Percentiles rank a stretch among this genome's conserved stretches.
phyloP scores from a whole-genome alignment of 2,113 vertebrate species.

The Carassius carassius region DNA sequence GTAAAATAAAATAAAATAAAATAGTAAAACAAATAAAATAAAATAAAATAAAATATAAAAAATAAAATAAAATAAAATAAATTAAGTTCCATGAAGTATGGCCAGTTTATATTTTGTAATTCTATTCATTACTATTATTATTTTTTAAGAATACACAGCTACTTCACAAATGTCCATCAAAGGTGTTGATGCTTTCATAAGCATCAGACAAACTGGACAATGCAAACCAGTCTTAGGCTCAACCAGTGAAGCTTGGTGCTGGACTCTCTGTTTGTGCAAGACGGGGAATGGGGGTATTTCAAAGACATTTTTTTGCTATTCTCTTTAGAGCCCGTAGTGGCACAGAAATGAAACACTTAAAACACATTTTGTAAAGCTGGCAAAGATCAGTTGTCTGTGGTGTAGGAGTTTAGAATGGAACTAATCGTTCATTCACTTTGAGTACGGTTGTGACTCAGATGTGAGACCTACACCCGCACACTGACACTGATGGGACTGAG shows the following conservation, averaged over 20 bases:
- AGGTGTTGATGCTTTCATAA: background rate
- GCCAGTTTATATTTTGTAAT: background rate
- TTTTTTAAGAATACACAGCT: background rate
- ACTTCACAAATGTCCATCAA: background rate
- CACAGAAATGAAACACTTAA: constrained; percentile 1
- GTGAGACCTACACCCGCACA: constrained; percentile 34
- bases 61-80: no score
- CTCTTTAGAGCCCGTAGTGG: background rate
- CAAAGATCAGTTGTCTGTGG: constrained; percentile 1
- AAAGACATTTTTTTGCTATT: background rate
- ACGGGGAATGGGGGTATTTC: background rate
- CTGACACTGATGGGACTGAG: constrained; percentile 16
- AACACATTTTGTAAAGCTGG: background rate
- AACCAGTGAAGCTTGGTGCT: background rate
- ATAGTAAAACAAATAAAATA: no score
- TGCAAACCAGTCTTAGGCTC: no score
- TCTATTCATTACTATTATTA: no score
- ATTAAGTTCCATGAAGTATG: no score
- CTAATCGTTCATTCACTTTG: constrained; percentile 36
- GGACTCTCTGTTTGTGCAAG: background rate
- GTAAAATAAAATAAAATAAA: no score
- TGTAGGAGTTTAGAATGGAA: constrained; percentile 24
- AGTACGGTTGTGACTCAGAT: constrained; percentile 21
- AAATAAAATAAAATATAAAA: no score
- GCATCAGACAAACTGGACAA: no score